Evolutionary conservation across 2,888 invertebrate species (phyloP).

Genomic region (Hypselothyrea guttata): DNA sequence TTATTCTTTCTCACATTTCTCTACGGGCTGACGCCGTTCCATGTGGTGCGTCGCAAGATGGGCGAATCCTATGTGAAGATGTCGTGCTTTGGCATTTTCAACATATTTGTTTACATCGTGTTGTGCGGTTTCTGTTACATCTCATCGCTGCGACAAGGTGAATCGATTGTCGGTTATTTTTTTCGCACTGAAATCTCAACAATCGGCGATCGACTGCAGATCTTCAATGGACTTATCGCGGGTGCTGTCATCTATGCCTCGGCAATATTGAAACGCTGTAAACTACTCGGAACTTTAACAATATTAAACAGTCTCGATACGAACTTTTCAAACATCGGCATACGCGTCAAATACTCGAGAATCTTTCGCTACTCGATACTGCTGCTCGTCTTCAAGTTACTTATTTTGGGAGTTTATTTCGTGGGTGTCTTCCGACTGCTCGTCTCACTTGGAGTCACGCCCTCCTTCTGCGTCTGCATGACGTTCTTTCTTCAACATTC

Average conservation of each 20-base stretch:
- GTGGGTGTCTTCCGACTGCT: conserved; percentile 78
- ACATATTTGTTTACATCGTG: conserved; percentile 66
- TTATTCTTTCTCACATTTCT: conserved; percentile 77
- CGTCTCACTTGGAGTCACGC: conserved; percentile 70
- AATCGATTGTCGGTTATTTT: conserved; percentile 80
- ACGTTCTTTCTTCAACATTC: conserved; percentile 80
- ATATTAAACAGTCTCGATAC: conserved; percentile 75
- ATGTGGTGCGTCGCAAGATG: conserved; percentile 70
- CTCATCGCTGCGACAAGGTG: conserved; percentile 71
- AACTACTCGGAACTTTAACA: conserved; percentile 69
- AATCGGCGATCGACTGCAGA: conserved; percentile 79
- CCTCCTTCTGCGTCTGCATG: conserved; percentile 78
- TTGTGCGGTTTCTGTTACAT: conserved; percentile 65
- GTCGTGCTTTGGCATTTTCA: conserved; percentile 61
- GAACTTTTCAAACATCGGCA: conserved; percentile 76
- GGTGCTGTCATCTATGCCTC: conserved; percentile 77
- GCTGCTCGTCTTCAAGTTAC: conserved; percentile 68
- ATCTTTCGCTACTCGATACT: conserved; percentile 78
- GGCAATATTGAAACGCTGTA: conserved; percentile 71
- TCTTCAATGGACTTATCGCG: conserved; percentile 77
- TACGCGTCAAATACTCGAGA: conserved; percentile 79
- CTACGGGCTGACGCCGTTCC: conserved; percentile 79
- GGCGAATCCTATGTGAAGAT: conserved; percentile 72
- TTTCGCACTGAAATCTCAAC: conserved; percentile 79
- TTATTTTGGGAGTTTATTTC: conserved; percentile 76